phyloP scores from a whole-genome alignment of 2,797 vertebrate species.

The Hozukius guyotensis region DNA sequence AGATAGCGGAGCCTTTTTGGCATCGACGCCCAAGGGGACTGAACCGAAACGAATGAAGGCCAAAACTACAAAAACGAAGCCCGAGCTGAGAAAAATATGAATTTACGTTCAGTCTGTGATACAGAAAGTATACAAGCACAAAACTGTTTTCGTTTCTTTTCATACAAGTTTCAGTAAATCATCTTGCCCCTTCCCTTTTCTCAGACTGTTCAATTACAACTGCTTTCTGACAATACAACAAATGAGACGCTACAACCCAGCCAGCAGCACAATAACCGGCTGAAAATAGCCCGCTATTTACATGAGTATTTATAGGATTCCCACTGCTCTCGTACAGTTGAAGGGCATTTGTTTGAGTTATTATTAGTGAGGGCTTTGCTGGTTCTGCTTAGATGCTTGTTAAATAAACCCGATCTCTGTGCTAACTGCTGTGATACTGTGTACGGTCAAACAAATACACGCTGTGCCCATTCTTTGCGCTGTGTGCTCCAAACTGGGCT shows the following conservation, averaged over 20 bases:
- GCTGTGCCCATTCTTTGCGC: slow-evolving; percentile 15
- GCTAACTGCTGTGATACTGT: slow-evolving; percentile 39
- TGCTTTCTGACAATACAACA: slow-evolving; percentile 29
- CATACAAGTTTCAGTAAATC: neutral
- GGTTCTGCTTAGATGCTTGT: slow-evolving; percentile 54
- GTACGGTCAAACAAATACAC: slow-evolving; percentile 44
- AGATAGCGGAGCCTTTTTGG: no score
- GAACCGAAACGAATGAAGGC: neutral
- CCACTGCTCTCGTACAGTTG: slow-evolving; percentile 36
- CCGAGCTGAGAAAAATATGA: neutral
- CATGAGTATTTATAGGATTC: slow-evolving; percentile 55
- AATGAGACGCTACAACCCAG: slow-evolving; percentile 13
- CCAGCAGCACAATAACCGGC: slow-evolving; percentile 20
- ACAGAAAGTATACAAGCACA: neutral
- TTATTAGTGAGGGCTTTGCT: slow-evolving; percentile 55
- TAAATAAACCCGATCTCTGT: slow-evolving; percentile 50
- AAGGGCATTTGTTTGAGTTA: slow-evolving; percentile 62
- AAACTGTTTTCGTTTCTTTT: neutral
- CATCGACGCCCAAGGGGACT: no score
- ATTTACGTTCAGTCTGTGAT: neutral
- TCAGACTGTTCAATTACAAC: neutral
- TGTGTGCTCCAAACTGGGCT: neutral
- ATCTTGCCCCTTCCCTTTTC: neutral
- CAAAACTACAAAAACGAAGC: neutral
- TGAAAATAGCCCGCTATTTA: slow-evolving; percentile 55